Base-by-base conservation (phyloP, 35 echinoderm and acorn worm genomes). In the Patiria miniata region DNA sequence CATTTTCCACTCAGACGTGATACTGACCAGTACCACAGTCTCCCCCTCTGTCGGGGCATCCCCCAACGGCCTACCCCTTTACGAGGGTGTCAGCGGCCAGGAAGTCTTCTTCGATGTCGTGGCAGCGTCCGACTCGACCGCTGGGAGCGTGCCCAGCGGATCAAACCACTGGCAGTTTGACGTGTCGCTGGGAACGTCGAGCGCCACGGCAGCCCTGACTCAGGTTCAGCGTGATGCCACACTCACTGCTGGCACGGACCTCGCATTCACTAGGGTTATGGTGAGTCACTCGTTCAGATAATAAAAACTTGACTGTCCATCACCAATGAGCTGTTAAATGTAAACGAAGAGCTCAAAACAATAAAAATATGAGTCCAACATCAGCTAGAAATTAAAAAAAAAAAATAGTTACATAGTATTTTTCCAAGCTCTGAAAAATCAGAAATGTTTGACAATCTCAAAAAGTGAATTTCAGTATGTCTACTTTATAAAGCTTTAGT, bases 1-100 rank as follows among this genome's bases (percentile, higher is more conserved):
- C 12, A 1, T 73, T 34, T 73, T 73, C 29, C 7, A 30, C 26
- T 7, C 65, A 73, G 65, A 73, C 29, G 65, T 73, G 2, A 30
- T 23, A 26, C 26, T 73, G 29, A 73, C 65, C 29, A 73, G 29
- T 34, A 73, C 65, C 65, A 73, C 65, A 73, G 65, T 34, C 65
- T 73, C 65, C 9, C 65, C 65, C 14, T 73, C 65, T 30, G 2
- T 10, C 14, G 65, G 65, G 0, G 21, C 19, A 10, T 73, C 65
- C 29, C 30, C 65, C 2, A 73, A 73, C 0, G 65, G 65, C 34
- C 30, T 73, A 1, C 65, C 65, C 26, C 26, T 73, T 18, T 73
- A 32, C 29, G 65, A 73, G 34, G 65, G 65, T 9, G 34, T 32
- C 6, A 30, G 0, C 15, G 29, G 29, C 14, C 65, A 73, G 34